phyloP scores from a whole-genome alignment of 2,797 vertebrate species.

The Siniperca scherzeri region DNA sequence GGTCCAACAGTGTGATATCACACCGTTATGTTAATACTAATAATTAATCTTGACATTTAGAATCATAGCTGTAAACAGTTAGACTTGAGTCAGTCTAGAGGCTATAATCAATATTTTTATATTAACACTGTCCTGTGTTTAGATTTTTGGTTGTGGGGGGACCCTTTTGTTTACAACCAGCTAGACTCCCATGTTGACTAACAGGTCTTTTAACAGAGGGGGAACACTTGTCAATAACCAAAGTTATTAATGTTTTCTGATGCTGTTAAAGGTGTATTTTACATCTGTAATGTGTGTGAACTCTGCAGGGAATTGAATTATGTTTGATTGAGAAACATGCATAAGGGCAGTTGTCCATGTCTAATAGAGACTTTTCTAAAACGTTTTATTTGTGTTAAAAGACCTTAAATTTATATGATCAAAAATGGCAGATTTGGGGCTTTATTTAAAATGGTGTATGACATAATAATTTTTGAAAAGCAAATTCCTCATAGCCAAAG shows the following conservation, averaged over 20 bases:
- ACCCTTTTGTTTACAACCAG: not conserved
- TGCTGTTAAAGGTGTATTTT: not conserved
- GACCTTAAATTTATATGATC: not conserved
- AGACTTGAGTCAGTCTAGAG: not conserved
- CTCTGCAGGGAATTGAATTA: not conserved
- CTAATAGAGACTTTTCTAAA: not conserved
- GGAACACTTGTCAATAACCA: not conserved
- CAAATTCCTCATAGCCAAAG: not conserved
- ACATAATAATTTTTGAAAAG: slow-evolving; percentile 1
- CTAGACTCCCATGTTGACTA: not conserved
- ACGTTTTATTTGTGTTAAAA: not conserved
- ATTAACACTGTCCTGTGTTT: not conserved
- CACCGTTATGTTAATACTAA: not conserved
- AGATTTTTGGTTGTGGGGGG: no score
- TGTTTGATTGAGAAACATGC: not conserved
- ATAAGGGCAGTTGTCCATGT: not conserved
- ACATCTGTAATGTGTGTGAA: not conserved
- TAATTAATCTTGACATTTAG: not conserved
- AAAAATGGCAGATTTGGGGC: not conserved
- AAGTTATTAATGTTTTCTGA: not conserved
- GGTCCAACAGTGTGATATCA: not conserved
- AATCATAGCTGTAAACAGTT: not conserved
- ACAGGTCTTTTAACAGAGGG: no score
- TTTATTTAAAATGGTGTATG: not conserved
- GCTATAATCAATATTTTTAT: not conserved